Evolutionary conservation across 2,797 vertebrate species (phyloP).

Genomic region (Harpagifer antarcticus): DNA sequence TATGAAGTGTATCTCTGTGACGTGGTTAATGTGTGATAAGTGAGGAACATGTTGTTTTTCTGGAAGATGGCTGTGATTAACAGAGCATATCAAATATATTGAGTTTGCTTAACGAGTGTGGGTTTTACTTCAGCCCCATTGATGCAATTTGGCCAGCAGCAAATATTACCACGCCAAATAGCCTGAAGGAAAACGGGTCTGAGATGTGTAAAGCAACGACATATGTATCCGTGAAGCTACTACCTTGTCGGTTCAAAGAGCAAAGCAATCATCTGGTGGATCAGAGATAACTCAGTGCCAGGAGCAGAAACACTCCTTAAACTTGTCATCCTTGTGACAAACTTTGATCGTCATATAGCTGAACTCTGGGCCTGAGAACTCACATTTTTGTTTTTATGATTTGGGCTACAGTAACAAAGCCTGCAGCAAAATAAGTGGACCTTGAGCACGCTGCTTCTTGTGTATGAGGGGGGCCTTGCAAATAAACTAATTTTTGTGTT

Average conservation of each 20-base stretch:
- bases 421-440: background rate
- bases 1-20: slow-evolving; percentile 31
- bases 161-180: slow-evolving; percentile 42
- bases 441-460: background rate
- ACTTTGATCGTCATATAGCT: slow-evolving; percentile 21
- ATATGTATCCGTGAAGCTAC: slow-evolving; percentile 61
- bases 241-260: slow-evolving; percentile 30
- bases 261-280: slow-evolving; percentile 43
- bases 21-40: slow-evolving; percentile 24
- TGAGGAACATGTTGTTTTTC: slow-evolving; percentile 44
- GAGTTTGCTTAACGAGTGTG: slow-evolving; percentile 20
- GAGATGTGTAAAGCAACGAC: slow-evolving; percentile 57
- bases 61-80: slow-evolving; percentile 58
- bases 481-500: background rate
- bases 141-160: slow-evolving; percentile 38
- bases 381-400: background rate
- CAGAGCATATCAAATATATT: slow-evolving; percentile 37
- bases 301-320: slow-evolving; percentile 23
- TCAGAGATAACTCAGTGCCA: slow-evolving; percentile 19
- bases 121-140: slow-evolving; percentile 36
- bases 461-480: background rate
- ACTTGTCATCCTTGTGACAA: slow-evolving; percentile 31
- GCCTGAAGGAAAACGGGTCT: slow-evolving; percentile 49
- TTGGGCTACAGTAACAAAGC: background rate
- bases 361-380: slow-evolving; percentile 1